Conservation (phyloP, 1,140 invertebrate species). For the Cotesia chilonis region DNA sequence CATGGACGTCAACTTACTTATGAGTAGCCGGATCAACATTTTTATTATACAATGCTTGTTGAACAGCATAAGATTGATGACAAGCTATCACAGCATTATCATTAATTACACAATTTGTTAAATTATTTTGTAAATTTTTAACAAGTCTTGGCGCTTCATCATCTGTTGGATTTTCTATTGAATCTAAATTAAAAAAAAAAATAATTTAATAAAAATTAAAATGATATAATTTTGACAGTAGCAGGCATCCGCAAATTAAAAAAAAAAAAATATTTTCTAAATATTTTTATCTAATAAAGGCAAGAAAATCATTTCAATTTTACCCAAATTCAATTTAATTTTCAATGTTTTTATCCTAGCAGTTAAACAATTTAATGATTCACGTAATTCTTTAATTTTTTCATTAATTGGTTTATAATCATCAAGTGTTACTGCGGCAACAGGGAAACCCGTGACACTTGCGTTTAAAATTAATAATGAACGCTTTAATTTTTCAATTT, state of each 20-base stretch:
- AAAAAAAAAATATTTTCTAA: too few relatives aligned
- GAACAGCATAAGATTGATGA: constrained; percentile 43
- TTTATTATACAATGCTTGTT: constrained; percentile 41
- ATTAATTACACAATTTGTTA: constrained; percentile 42
- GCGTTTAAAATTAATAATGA: constrained; percentile 17
- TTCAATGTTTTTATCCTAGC: constrained; percentile 43
- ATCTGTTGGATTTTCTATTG: constrained; percentile 1
- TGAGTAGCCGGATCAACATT: constrained; percentile 32
- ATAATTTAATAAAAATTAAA: background rate
- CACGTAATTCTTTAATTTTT: constrained; percentile 44
- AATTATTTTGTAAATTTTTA: constrained; percentile 37
- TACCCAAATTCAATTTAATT: constrained; percentile 42
- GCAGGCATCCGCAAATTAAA: too few relatives aligned
- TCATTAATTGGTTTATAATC: constrained; percentile 51
- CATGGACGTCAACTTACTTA: constrained; percentile 38
- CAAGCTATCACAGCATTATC: constrained; percentile 37
- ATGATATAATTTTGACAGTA: too few relatives aligned
- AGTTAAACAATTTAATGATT: constrained; percentile 41
- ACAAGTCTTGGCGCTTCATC: constrained; percentile 14
- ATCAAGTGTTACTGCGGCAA: constrained; percentile 46
- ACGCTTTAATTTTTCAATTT: constrained; percentile 20
- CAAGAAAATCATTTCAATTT: background rate
- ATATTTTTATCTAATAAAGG: too few relatives aligned
- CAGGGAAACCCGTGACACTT: constrained; percentile 44
- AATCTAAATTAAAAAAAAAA: background rate